phyloP scores from a whole-genome alignment of 1,140 invertebrate species.

The Eueides isabella region DNA sequence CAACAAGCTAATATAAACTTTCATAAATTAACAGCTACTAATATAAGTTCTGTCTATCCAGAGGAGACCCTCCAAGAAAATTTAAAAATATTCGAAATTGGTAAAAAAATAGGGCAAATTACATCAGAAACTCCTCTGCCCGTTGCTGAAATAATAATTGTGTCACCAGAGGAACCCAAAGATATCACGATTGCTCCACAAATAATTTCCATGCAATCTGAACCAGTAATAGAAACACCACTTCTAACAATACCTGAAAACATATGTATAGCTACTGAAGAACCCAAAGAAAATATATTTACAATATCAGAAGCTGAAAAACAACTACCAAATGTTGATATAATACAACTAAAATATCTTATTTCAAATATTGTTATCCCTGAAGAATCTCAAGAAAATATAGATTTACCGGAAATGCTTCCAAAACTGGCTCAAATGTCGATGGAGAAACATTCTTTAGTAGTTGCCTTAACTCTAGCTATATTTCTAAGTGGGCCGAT shows the following conservation, averaged over 20 bases:
- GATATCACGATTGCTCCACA: constrained; percentile 15
- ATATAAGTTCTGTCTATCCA: constrained; percentile 1
- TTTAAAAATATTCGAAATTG: constrained; percentile 13
- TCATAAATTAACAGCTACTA: constrained; percentile 22
- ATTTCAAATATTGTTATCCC: not conserved
- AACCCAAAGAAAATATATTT: not conserved
- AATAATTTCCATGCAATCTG: not conserved
- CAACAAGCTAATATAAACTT: constrained; percentile 24
- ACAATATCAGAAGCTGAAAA: not conserved
- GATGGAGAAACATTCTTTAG: constrained; percentile 15
- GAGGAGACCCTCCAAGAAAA: constrained; percentile 29
- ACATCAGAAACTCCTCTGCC: constrained; percentile 17
- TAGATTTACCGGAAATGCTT: not conserved
- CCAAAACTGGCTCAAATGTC: constrained; percentile 8
- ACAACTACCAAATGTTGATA: not conserved
- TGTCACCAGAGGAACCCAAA: constrained; percentile 24
- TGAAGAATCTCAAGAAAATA: constrained; percentile 16
- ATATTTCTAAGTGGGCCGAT: constrained; percentile 1
- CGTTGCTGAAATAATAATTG: constrained; percentile 18
- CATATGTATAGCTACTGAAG: not conserved
- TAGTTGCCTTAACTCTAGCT: constrained; percentile 11
- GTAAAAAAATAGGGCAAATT: constrained; percentile 23
- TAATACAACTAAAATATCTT: constrained; percentile 13
- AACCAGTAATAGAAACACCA: constrained; percentile 15
- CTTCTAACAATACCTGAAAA: constrained; percentile 17